Conservation (phyloP, 2,888 invertebrate genomes). For the Rhingia campestris region DNA sequence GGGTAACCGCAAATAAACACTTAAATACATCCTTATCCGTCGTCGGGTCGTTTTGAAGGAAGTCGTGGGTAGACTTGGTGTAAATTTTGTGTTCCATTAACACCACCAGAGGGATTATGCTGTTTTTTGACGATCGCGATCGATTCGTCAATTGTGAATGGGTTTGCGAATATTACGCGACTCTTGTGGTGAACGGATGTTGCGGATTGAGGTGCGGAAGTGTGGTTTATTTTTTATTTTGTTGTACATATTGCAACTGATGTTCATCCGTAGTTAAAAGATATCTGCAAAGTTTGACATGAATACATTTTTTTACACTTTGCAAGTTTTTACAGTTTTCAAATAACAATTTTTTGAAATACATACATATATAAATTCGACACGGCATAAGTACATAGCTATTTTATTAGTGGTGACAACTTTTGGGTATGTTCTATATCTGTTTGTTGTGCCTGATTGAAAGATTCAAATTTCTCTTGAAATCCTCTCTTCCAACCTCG, state of each 20-base stretch:
- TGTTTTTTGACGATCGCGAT: conserved; percentile 21
- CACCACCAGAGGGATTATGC: conserved; percentile 1
- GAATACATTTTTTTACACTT: no score
- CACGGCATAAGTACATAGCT: no score
- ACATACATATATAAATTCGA: no score
- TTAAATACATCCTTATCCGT: conserved; percentile 68
- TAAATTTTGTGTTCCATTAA: conserved; percentile 30
- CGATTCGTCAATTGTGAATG: conserved; percentile 52
- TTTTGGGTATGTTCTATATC: no score
- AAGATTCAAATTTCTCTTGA: conserved; percentile 22
- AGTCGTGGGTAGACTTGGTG: conserved; percentile 70
- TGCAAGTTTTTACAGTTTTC: no score
- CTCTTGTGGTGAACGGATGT: conserved; percentile 41
- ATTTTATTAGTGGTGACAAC: no score
- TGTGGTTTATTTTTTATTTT: background rate
- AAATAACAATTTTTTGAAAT: no score
- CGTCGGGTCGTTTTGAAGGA: conserved; percentile 50
- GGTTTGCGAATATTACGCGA: background rate
- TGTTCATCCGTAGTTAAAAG: no score
- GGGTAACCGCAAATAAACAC: conserved; percentile 72
- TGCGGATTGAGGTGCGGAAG: conserved; percentile 24
- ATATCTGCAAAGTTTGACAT: no score
- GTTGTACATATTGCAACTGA: no score
- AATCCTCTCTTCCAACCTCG: conserved; percentile 15
- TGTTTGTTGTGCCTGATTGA: background rate